These are phyloP conservation scores for Phalanger gymnotis DNA, from an alignment of 2,797 vertebrate species.

Conservation along the genomic window DNA sequence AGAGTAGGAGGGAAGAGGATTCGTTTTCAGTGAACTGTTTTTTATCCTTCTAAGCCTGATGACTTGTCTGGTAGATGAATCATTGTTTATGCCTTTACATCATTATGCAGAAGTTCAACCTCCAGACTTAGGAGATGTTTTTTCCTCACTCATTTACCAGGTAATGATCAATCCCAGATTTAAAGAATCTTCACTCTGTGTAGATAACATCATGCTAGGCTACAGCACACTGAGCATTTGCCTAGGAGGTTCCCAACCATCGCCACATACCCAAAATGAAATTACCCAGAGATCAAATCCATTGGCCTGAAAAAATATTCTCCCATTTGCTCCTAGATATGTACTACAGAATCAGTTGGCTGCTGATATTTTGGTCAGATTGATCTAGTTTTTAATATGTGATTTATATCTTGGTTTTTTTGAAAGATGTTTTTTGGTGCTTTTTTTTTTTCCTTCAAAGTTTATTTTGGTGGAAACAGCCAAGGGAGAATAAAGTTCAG, in stretches of 20 bases:
- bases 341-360: not conserved
- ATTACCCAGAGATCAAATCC: not conserved
- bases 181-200: not conserved
- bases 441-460: constrained; percentile 8
- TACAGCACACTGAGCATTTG: not conserved
- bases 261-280: not conserved
- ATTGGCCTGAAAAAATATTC: not conserved
- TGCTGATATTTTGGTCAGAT: not conserved
- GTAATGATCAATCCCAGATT: not conserved
- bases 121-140: not conserved
- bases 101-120: not conserved
- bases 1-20: not conserved
- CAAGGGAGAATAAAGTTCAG: not conserved
- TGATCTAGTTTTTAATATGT: not conserved
- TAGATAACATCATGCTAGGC: not conserved
- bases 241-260: not conserved
- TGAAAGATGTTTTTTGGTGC: not conserved
- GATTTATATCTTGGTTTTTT: not conserved
- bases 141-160: not conserved
- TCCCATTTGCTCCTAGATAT: not conserved
- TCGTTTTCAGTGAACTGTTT: not conserved
- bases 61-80: not conserved
- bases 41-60: not conserved
- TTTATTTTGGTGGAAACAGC: constrained; percentile 1
- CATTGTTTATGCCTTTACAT: not conserved